Conservation (phyloP, 2,797 vertebrate genomes). For the Poeciliopsis gracilis region DNA sequence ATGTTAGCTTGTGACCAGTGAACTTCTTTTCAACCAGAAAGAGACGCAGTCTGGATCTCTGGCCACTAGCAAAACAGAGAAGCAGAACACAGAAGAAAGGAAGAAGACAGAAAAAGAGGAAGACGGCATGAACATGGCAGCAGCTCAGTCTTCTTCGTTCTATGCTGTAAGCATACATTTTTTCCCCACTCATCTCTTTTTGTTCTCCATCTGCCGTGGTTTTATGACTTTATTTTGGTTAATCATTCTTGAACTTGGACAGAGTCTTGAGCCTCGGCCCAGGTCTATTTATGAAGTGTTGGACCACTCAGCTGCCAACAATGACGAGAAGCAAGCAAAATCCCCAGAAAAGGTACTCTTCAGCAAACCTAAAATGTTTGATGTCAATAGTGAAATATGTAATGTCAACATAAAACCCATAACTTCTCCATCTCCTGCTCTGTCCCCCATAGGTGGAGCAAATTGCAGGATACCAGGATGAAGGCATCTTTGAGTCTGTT, state of each 20-base stretch:
- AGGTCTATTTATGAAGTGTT: conserved; percentile 78
- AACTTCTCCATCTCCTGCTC: conserved; percentile 25
- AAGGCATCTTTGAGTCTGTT: conserved; percentile 70
- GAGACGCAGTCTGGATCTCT: neutral
- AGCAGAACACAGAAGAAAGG: conserved; percentile 29
- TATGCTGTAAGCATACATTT: conserved; percentile 73
- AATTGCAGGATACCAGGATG: conserved; percentile 34
- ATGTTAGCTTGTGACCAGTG: neutral
- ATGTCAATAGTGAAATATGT: neutral
- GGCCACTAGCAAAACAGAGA: neutral
- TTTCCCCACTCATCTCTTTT: conserved; percentile 8
- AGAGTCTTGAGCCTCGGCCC: conserved; percentile 72
- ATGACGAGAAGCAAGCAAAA: conserved; percentile 20
- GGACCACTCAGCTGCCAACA: conserved; percentile 40
- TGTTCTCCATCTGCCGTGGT: neutral
- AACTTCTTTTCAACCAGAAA: conserved; percentile 20
- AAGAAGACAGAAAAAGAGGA: conserved; percentile 13
- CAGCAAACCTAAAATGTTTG: conserved; percentile 1
- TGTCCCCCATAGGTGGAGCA: conserved; percentile 54
- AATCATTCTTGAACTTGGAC: conserved; percentile 23
- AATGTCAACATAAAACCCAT: neutral
- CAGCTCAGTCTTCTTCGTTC: conserved; percentile 58
- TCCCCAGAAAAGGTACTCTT: conserved; percentile 32
- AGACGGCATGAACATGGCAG: conserved; percentile 1
- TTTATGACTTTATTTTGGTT: neutral